Percentiles rank a stretch among this genome's conserved stretches.
Evolutionary conservation across 2,113 vertebrate genomes (phyloP).

Genomic region (Morone chrysops): DNA sequence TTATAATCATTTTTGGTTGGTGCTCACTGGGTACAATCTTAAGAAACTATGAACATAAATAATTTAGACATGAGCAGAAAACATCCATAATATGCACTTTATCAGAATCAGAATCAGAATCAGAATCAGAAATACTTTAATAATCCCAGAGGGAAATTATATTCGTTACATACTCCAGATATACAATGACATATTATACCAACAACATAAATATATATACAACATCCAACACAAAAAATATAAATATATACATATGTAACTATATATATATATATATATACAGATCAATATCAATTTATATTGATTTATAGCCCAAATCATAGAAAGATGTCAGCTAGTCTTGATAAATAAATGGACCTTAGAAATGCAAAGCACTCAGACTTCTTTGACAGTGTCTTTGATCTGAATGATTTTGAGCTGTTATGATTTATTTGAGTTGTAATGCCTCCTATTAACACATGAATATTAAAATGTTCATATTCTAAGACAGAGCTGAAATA

Average conservation of each 20-base stretch:
- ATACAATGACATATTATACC: too few species aligned
- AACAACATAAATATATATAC: too few species aligned
- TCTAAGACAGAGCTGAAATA: conserved; percentile 69
- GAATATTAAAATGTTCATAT: conserved; percentile 79
- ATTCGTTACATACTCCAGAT: too few species aligned
- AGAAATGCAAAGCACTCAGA: conserved; percentile 24
- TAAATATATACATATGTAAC: too few species aligned
- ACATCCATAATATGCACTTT: background rate
- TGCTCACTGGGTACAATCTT: background rate
- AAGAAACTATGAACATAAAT: background rate
- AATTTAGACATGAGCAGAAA: background rate
- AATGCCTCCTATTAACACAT: conserved; percentile 77
- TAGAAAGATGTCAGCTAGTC: background rate
- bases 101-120: too few species aligned
- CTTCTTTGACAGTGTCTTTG: conserved; percentile 42
- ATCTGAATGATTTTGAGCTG: conserved; percentile 46
- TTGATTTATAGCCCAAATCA: background rate
- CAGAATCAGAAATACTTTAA: too few species aligned
- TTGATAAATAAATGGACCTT: conserved; percentile 5
- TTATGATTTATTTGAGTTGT: conserved; percentile 72
- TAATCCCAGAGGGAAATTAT: too few species aligned
- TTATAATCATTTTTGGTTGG: too few species aligned
- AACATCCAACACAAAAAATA: too few species aligned
- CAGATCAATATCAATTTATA: too few species aligned
- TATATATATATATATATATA: too few species aligned